Percentiles rank a stretch among this genome's conserved stretches.
These are phyloP conservation scores for Platichthys flesus DNA, from an alignment of 2,113 vertebrate species.

Conservation along the genomic window DNA sequence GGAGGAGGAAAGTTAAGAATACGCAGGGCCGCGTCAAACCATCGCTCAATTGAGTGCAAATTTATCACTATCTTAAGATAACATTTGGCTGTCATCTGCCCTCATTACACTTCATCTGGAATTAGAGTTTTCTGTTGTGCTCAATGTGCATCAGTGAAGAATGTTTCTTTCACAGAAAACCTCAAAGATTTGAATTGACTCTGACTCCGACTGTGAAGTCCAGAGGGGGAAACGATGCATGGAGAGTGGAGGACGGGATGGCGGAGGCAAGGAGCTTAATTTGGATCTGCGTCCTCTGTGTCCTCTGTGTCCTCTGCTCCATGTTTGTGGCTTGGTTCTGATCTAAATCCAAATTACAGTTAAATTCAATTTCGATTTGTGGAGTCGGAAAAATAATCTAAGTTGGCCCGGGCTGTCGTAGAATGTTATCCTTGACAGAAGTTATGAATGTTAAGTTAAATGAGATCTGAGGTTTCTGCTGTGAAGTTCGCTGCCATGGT, in stretches of 20 bases:
- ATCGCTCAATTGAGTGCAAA: conserved; percentile 57
- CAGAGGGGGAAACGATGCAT: conserved; percentile 14
- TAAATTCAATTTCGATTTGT: conserved; percentile 54
- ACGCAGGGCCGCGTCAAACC: conserved; percentile 54
- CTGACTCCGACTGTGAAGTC: conserved; percentile 17
- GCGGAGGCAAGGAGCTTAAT: conserved; percentile 43
- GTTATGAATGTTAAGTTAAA: conserved; percentile 41
- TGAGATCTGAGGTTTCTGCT: conserved; percentile 41
- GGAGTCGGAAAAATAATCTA: conserved; percentile 51
- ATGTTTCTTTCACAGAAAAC: conserved; percentile 1
- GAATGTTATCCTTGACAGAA: conserved; percentile 41
- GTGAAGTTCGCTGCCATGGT: conserved; percentile 1
- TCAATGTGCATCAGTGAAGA: neutral
- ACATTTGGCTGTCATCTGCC: conserved; percentile 60
- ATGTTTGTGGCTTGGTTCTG: conserved; percentile 56
- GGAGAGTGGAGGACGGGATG: conserved; percentile 24
- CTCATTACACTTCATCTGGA: conserved; percentile 47
- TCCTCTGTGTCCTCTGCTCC: conserved; percentile 55
- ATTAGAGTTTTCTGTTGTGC: conserved; percentile 42
- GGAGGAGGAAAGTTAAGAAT: conserved; percentile 73
- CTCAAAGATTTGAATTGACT: conserved; percentile 37
- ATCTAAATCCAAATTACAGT: conserved; percentile 54
- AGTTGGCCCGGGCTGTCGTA: conserved; percentile 56
- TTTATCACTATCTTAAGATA: conserved; percentile 61
- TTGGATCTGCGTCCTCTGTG: conserved; percentile 12